Base-by-base conservation (phyloP, 2,888 invertebrate genomes). In the Diloba caeruleocephala region DNA sequence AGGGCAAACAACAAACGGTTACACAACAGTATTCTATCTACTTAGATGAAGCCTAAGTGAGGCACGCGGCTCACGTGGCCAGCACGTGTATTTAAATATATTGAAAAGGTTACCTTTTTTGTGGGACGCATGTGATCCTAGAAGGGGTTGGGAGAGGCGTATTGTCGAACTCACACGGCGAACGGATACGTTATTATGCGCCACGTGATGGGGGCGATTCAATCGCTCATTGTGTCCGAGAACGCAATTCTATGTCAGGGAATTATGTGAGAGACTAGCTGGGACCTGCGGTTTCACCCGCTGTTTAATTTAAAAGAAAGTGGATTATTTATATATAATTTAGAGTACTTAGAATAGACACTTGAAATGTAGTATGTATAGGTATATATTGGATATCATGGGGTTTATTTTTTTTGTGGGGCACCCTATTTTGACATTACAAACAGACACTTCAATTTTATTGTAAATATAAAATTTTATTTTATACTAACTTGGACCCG, bases 31-130 rank as follows among this genome's bases (percentile, higher is more conserved):
- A 34, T 37, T 15, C 31, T 56, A 29, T 59, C 63, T 54, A 59
- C 37, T 10, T 51, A 41, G 38, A 56, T 29, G 17, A 48, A 38
- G 38, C 41, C 51, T 57, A 52, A 25, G 52, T n/a, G 68, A 61
- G 52, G 48, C 52, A 50, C 55, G 62, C 45, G 66, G 21, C 25
- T 13, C 10, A 28, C 13, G 13, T 9, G 28, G 37, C n/a, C 0
- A 2, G 5, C 28, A 38, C 51, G 42, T 43, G 38, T 43, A 21
- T 15, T 36, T 13, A 19, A 5, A 25, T 13, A 34, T 23, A 25
- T 44, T 36, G 13, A n/a, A n/a, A n/a, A n/a, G n/a, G n/a, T n/a
- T 23, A 48, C 13, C 23, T n/a, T 12, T 39, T 52, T 34, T 43
- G 26, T 17, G 6, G 26, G 50, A 26, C 12, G 14, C 23, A 14